Evolutionary conservation across 2,888 invertebrate species (phyloP).

Genomic region (Drosophila meridiana): DNA sequence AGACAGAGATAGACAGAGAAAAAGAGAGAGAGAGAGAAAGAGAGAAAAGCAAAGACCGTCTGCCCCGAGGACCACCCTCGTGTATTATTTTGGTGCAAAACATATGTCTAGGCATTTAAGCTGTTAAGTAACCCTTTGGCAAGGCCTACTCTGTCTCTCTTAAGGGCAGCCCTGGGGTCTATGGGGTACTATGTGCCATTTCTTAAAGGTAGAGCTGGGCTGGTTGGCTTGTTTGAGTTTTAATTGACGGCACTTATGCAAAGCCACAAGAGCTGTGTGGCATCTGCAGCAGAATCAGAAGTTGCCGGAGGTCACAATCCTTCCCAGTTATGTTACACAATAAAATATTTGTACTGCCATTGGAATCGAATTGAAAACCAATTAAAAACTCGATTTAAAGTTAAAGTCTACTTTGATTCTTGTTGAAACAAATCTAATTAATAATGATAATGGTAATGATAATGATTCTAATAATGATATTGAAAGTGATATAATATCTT

Average conservation of each 20-base stretch:
- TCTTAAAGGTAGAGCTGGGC: constrained; percentile 35
- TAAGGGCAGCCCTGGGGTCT: constrained; percentile 35
- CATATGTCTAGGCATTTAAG: constrained; percentile 66
- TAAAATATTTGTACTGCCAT: constrained; percentile 1
- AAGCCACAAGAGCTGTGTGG: constrained; percentile 58
- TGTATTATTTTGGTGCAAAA: constrained; percentile 36
- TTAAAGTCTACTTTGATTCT: neutral
- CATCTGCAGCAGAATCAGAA: constrained; percentile 22
- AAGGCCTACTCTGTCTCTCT: constrained; percentile 9
- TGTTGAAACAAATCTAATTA: neutral
- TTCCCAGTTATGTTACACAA: constrained; percentile 16
- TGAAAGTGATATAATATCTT: neutral
- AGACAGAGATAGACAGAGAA: neutral
- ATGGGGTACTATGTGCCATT: constrained; percentile 51
- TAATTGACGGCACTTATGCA: constrained; percentile 70
- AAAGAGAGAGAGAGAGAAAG: neutral
- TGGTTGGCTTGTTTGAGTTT: constrained; percentile 30
- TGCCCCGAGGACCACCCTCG: constrained; percentile 61
- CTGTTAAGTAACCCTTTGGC: constrained; percentile 71
- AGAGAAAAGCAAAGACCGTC: constrained; percentile 15
- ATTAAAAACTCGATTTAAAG: neutral
- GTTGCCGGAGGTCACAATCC: constrained; percentile 28
- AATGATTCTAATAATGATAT: neutral
- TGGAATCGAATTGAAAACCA: neutral
- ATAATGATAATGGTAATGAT: neutral